Evolutionary conservation across 2,113 vertebrate genomes (phyloP).

Genomic region (Scomber scombrus): DNA sequence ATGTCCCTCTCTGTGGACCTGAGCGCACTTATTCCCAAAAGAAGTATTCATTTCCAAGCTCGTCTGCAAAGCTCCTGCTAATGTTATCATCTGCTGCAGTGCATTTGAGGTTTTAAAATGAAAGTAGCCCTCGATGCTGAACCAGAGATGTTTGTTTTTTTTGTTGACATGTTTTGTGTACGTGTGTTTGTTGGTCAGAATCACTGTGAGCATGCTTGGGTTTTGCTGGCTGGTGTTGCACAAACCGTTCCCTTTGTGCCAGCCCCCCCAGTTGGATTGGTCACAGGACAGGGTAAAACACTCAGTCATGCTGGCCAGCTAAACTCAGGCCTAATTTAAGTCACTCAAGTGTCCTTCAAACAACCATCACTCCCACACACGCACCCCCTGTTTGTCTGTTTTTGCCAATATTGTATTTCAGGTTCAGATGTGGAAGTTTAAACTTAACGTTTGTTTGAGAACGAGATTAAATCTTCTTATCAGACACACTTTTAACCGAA

Average conservation of each 20-base stretch:
- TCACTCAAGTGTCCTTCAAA: slow-evolving; percentile 23
- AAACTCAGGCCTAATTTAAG: slow-evolving; percentile 57
- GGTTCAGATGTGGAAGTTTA: background rate
- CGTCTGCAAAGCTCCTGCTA: background rate
- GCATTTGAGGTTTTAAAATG: background rate
- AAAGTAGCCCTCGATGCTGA: background rate
- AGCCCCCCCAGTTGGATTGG: slow-evolving; percentile 20
- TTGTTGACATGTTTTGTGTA: background rate
- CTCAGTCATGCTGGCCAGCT: slow-evolving; percentile 50
- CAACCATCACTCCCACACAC: background rate
- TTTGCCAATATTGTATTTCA: background rate
- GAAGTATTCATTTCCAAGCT: slow-evolving; percentile 9
- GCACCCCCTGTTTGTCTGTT: background rate
- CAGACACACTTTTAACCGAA: background rate
- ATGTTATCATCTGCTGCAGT: background rate
- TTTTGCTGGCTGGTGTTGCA: slow-evolving; percentile 11
- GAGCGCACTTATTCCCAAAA: slow-evolving; percentile 1
- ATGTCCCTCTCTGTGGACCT: background rate
- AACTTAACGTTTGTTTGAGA: background rate
- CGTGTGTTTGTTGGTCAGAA: background rate
- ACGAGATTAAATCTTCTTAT: background rate
- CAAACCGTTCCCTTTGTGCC: slow-evolving; percentile 16
- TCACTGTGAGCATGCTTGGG: background rate
- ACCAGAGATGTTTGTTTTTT: background rate
- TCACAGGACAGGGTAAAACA: slow-evolving; percentile 56